These are phyloP conservation scores for Oreochromis tanganicae DNA, from an alignment of 2,113 vertebrate species.

Conservation along the genomic window DNA sequence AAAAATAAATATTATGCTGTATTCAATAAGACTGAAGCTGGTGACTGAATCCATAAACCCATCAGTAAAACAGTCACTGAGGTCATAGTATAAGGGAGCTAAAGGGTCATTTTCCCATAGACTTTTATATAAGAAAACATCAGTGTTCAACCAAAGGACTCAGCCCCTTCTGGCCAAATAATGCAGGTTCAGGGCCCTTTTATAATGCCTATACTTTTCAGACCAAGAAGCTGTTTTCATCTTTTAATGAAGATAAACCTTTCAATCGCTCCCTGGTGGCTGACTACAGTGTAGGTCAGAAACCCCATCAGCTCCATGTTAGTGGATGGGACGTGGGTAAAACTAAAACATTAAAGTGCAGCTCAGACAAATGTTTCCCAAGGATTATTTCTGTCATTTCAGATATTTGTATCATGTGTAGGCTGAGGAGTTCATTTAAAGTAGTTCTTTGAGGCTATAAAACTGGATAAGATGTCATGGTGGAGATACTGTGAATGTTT, in stretches of 20 bases:
- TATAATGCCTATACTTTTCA: not conserved
- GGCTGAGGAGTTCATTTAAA: not conserved
- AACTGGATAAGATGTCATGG: not conserved
- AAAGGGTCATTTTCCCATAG: not conserved
- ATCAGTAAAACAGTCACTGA: not conserved
- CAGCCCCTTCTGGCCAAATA: not conserved
- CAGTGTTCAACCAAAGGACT: not conserved
- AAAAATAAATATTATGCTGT: not conserved
- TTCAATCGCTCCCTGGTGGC: not conserved
- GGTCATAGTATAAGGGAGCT: fast-evolving
- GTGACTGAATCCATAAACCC: not conserved
- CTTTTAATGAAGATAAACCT: not conserved
- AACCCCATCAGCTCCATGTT: not conserved
- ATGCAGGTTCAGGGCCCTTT: not conserved
- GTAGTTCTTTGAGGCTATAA: not conserved
- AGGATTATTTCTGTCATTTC: not conserved
- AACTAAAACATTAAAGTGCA: not conserved
- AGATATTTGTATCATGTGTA: not conserved
- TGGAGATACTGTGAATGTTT: not conserved
- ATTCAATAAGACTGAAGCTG: not conserved
- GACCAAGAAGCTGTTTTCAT: not conserved
- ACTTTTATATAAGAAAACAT: not conserved
- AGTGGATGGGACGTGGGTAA: not conserved
- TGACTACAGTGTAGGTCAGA: not conserved
- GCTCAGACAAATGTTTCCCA: not conserved